Base-by-base conservation (phyloP, 2,888 invertebrate genomes). In the Acanthoscelides obtectus region DNA sequence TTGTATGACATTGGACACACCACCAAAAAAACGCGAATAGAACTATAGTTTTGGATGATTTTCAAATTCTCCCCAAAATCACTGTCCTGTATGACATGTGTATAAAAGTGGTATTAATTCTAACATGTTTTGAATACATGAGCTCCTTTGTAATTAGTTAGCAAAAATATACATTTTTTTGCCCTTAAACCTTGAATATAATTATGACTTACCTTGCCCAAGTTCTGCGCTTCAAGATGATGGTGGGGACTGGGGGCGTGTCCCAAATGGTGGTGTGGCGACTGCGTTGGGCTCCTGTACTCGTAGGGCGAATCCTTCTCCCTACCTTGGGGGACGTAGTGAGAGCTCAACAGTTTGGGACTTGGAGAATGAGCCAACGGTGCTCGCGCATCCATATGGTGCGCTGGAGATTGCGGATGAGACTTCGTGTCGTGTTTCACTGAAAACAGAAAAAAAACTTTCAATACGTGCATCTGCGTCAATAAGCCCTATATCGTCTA, bases 361-460 rank as follows among this genome's bases (percentile, higher is more conserved):
- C 89, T 88, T 73, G 89, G 89, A 73, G 89, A 86, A 80, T 86
- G 86, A 83, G 89, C 85, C 85, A 89, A 84, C 82, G 89, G 83
- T 63, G 81, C 83, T 71, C 84, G 79, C 5, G 83, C 77, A 68
- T 90, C 90, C 73, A 90, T 82, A 81, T 89, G 45, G 45, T 45
- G 45, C 45, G 45, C 45, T 6, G 45, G 45, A 1, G 45, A 68
- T 22, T 25, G 22, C 68, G 73, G 89, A 80, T 89, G 90, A 5
- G 85, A 86, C 83, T 92, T 91, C 70, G 89, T 90, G 80, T 93
- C 93, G 84, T 93, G 93, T 83, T 93, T 93, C 74, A 93, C 93
- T 66, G 66, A 8, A 66, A 66, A 66, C 8, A 12, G 63, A 19
- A 63, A 63, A 63, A 8, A 63, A 19, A 12, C 19, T 63, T 8